Evolutionary conservation across 2,888 invertebrate genomes (phyloP).

Genomic region (Pristionchus exspectatus): DNA sequence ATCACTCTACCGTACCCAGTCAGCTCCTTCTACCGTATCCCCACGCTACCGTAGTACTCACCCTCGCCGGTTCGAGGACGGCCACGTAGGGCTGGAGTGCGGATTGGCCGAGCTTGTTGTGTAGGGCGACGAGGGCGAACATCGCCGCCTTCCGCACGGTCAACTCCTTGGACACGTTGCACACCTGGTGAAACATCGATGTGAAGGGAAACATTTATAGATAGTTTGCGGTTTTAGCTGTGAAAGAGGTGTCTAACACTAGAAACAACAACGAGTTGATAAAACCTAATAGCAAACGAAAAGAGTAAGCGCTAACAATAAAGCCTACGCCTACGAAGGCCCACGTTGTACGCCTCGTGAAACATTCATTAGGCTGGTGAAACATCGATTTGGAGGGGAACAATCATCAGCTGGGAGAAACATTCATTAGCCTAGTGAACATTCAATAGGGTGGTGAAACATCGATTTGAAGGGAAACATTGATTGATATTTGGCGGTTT

Average conservation of each 20-base stretch:
- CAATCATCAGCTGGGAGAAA: no score
- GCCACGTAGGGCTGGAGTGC: conserved; percentile 83
- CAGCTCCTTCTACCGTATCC: conserved; percentile 7
- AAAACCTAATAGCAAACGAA: no score
- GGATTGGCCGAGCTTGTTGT: conserved; percentile 89
- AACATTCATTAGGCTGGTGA: background rate
- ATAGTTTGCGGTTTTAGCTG: no score
- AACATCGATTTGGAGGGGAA: background rate
- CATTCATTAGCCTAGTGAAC: no score
- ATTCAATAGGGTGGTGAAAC: background rate
- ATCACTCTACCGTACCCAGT: conserved; percentile 36
- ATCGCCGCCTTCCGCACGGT: conserved; percentile 93
- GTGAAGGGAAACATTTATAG: background rate
- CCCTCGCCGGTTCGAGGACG: conserved; percentile 91
- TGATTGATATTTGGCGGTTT: no score
- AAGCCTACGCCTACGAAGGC: no score
- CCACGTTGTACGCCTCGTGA: no score
- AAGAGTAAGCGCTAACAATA: no score
- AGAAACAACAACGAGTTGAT: no score
- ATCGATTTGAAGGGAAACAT: background rate
- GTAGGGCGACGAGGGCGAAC: conserved; percentile 96
- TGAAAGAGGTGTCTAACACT: no score
- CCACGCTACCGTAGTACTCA: background rate
- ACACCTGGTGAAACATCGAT: conserved; percentile 83
- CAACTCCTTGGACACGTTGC: conserved; percentile 91